Conservation (phyloP, 2,113 vertebrate species). For the Varanus salvator region DNA sequence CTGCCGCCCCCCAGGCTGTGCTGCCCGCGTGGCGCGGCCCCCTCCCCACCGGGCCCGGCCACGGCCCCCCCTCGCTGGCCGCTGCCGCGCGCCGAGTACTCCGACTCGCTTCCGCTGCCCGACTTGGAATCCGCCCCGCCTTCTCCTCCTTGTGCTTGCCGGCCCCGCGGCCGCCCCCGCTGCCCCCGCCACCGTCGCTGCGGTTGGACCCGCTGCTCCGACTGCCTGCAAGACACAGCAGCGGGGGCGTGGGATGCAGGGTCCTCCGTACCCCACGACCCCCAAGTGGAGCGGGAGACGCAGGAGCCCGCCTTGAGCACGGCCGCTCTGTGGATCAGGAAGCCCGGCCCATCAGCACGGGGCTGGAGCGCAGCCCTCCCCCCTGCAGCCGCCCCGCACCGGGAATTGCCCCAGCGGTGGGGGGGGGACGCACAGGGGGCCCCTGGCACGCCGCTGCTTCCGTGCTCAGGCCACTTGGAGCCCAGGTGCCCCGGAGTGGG, state of each 20-base stretch:
- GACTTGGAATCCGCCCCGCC: conserved; percentile 86
- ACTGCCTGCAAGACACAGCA: conserved; percentile 79
- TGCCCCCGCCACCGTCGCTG: conserved; percentile 73
- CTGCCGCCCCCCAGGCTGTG: conserved; percentile 77
- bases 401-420: no score
- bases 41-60: conserved; percentile 56
- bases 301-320: background rate
- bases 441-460: no score
- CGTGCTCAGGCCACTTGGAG: no score
- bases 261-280: no score
- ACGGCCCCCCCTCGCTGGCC: conserved; percentile 77
- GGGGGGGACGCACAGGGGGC: no score
- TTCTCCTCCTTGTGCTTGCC: conserved; percentile 70
- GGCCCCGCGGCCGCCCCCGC: conserved; percentile 77
- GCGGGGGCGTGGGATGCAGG: no score
- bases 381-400: no score
- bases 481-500: no score
- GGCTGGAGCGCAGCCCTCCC: no score
- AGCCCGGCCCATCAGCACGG: no score
- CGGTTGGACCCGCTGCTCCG: conserved; percentile 90
- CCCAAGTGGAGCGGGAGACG: no score
- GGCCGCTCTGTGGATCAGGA: no score
- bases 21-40: conserved; percentile 83
- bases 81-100: conserved; percentile 89
- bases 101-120: conserved; percentile 91